Base-by-base conservation (phyloP, 1,140 invertebrate species). In the Bicyclus anynana region DNA sequence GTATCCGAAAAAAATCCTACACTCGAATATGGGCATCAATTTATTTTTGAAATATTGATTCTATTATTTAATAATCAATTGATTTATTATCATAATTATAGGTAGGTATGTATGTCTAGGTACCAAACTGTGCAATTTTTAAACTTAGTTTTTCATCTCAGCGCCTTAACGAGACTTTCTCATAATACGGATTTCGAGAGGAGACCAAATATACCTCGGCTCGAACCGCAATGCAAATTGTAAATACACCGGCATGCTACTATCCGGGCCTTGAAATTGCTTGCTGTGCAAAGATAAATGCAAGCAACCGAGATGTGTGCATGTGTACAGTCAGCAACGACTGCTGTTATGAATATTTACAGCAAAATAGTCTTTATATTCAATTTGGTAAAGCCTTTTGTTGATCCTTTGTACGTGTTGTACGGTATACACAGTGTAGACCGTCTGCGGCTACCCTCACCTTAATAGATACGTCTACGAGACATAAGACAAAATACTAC, bases 231-330 rank as follows among this genome's bases (percentile, higher is more conserved):
- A 61, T 68, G 68, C 67, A 67, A 74, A 69, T 67, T 67, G 72
- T 74, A 71, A 74, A 74, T 68, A 74, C 52, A 56, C 66, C 59
- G 61, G 56, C 55, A 63, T 67, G 63, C 65, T 70, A 62, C 67
- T 61, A 59, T 58, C 51, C 52, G 52, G 66, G 66, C 65, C 62
- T 68, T 61, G 67, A 65, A 71, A 69, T 69, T 69, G 69, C 72
- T 66, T 74, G 72, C 72, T 67, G 53, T 63, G 68, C 66, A 67
- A 69, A 68, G 66, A 74, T 71, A 67, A 67, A 70, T 67, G 65
- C 67, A 67, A 63, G 64, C 58, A 59, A 53, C 51, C 47, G 54
- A 51, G 63, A 62, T 66, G 64, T 63, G 61, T 65, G 60, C 53
- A 54, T 50, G 47, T 20, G 53, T 54, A 59, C 49, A 18, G 42